Conservation (phyloP, 2,888 invertebrate genomes). For the Brassicogethes aeneus region DNA sequence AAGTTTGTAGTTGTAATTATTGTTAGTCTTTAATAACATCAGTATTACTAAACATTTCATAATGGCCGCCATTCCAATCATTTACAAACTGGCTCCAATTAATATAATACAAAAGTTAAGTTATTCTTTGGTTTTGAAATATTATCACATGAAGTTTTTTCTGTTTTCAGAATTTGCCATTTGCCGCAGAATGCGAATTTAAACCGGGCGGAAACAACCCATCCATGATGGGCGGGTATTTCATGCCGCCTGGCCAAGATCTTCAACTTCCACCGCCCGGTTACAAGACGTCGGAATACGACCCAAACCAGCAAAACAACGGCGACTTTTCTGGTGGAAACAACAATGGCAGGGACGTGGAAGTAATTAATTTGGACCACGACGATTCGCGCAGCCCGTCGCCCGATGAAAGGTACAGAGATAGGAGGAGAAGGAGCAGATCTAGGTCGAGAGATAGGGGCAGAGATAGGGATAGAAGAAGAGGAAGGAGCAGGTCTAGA, state of each 20-base stretch:
- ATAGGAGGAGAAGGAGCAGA: constrained; percentile 33
- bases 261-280: constrained; percentile 48
- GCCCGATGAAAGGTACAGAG: constrained; percentile 38
- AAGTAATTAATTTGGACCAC: constrained; percentile 45
- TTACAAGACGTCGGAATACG: constrained; percentile 39
- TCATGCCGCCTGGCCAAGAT: constrained; percentile 30
- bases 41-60: too few species aligned
- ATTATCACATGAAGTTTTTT: too few species aligned
- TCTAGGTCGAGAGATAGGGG: constrained; percentile 37
- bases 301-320: constrained; percentile 28
- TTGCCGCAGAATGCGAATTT: constrained; percentile 56
- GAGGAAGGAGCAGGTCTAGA: constrained; percentile 32
- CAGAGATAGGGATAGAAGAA: constrained; percentile 32
- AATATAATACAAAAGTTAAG: constrained; percentile 1
- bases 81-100: not conserved
- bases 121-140: too few species aligned
- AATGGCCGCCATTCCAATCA: not conserved
- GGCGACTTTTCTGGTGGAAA: constrained; percentile 48
- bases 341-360: constrained; percentile 31
- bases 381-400: constrained; percentile 44
- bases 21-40: too few species aligned
- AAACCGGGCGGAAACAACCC: constrained; percentile 40
- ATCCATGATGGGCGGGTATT: constrained; percentile 26
- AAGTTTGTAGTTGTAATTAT: too few species aligned
- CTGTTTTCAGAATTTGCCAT: constrained; percentile 56